A percentile compares a stretch with the other conserved stretches of the same genome.
These are phyloP conservation scores for Apantesis nais DNA, from an alignment of 2,888 invertebrate species.

Conservation along the genomic window DNA sequence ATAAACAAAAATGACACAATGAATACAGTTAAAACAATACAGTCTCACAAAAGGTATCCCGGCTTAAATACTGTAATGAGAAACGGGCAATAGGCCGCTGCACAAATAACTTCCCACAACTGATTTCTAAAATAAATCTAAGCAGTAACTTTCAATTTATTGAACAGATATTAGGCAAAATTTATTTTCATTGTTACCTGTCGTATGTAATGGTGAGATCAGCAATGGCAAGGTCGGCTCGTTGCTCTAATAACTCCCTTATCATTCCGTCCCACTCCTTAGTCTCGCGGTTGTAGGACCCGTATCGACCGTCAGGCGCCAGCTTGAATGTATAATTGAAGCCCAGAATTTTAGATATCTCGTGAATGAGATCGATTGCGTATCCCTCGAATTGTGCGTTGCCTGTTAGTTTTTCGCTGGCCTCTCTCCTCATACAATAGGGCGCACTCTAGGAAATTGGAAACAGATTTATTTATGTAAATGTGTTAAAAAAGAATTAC, in stretches of 20 bases:
- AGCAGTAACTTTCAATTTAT: slow-evolving; percentile 15
- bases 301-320: slow-evolving; percentile 94
- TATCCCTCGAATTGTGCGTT: slow-evolving; percentile 98
- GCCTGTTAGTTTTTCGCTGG: slow-evolving; percentile 92
- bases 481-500: slow-evolving; percentile 47
- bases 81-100: slow-evolving; percentile 29
- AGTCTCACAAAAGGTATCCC: slow-evolving; percentile 30
- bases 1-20: slow-evolving; percentile 41
- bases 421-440: slow-evolving; percentile 97
- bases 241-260: slow-evolving; percentile 93
- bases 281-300: slow-evolving; percentile 91
- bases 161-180: background rate
- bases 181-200: slow-evolving; percentile 85
- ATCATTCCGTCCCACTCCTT: slow-evolving; percentile 98
- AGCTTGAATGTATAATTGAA: slow-evolving; percentile 95
- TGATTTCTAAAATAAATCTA: slow-evolving; percentile 15
- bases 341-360: slow-evolving; percentile 94
- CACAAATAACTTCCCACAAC: slow-evolving; percentile 20
- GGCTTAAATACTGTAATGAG: slow-evolving; percentile 21
- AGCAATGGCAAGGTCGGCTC: slow-evolving; percentile 97
- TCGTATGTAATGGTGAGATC: slow-evolving; percentile 99
- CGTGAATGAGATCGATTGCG: slow-evolving; percentile 96
- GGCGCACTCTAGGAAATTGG: slow-evolving; percentile 92
- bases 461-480: slow-evolving; percentile 51
- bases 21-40: slow-evolving; percentile 30